These are phyloP conservation scores for Porites lutea DNA, from an alignment of 64 coral and sea anemone genomes.

Conservation along the genomic window DNA sequence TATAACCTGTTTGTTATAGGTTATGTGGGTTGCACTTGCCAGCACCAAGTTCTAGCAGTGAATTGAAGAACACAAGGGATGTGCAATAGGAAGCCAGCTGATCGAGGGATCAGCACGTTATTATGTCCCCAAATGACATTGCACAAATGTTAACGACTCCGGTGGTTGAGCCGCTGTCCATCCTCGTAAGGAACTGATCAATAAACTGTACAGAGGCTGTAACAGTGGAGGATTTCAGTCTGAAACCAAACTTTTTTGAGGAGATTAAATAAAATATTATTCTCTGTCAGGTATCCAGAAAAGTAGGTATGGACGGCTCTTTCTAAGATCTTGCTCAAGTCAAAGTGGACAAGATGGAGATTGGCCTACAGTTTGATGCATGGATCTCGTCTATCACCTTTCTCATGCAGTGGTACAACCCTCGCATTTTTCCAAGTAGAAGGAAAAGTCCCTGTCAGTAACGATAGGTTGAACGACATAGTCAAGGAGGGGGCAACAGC, in stretches of 20 bases:
- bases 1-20: too few relatives aligned
- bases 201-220: conserved; percentile 27
- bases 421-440: conserved; percentile 46
- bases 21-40: too few relatives aligned
- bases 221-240: conserved; percentile 45
- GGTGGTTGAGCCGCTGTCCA: too few relatives aligned
- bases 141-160: too few relatives aligned
- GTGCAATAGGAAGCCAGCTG: too few relatives aligned
- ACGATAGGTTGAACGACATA: not conserved
- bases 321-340: conserved; percentile 11
- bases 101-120: too few relatives aligned
- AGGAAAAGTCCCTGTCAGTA: conserved; percentile 22
- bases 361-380: conserved; percentile 29
- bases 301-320: not conserved
- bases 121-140: too few relatives aligned
- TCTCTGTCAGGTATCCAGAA: conserved; percentile 15
- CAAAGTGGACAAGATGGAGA: conserved; percentile 6
- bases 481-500: not conserved
- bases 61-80: too few relatives aligned
- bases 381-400: conserved; percentile 20
- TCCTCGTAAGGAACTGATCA: too few relatives aligned
- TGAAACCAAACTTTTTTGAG: conserved; percentile 28
- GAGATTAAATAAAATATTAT: not conserved
- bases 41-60: too few relatives aligned
- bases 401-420: conserved; percentile 20